Conservation (phyloP, 2,113 vertebrate species). For the Tyto alba region DNA sequence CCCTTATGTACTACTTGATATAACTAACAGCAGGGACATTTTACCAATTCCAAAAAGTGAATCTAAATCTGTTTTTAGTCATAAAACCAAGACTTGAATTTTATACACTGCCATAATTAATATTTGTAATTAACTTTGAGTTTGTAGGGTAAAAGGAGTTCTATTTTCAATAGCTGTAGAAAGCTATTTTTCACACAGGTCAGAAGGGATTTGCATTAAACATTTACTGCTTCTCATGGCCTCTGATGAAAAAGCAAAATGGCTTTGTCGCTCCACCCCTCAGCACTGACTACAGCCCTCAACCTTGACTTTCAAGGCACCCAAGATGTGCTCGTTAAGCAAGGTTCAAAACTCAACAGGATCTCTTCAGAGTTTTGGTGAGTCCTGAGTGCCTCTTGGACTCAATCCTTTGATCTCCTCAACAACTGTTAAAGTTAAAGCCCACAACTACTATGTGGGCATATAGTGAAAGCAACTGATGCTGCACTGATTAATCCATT, state of each 20-base stretch:
- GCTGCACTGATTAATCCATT: slow-evolving; percentile 70
- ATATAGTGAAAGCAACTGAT: slow-evolving; percentile 65
- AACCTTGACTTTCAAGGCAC: not conserved
- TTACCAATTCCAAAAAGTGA: not conserved
- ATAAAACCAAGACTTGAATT: not conserved
- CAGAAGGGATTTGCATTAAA: not conserved
- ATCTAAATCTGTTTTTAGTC: not conserved
- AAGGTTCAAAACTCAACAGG: not conserved
- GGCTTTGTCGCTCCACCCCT: not conserved
- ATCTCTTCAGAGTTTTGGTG: not conserved
- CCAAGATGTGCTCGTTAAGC: not conserved
- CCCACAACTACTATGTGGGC: slow-evolving; percentile 55
- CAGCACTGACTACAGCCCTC: not conserved
- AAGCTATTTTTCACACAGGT: not conserved
- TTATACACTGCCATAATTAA: not conserved
- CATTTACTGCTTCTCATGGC: not conserved
- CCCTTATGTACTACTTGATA: rapidly evolving
- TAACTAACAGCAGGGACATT: not conserved
- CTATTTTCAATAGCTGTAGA: not conserved
- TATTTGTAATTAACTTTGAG: not conserved
- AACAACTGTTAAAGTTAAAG: slow-evolving; percentile 57
- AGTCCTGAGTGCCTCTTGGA: not conserved
- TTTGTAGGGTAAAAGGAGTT: not conserved
- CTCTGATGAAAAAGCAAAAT: not conserved
- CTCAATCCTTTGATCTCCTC: slow-evolving; percentile 37